phyloP scores from a whole-genome alignment of 2,888 invertebrate genomes.

The Chrysolina americana region DNA sequence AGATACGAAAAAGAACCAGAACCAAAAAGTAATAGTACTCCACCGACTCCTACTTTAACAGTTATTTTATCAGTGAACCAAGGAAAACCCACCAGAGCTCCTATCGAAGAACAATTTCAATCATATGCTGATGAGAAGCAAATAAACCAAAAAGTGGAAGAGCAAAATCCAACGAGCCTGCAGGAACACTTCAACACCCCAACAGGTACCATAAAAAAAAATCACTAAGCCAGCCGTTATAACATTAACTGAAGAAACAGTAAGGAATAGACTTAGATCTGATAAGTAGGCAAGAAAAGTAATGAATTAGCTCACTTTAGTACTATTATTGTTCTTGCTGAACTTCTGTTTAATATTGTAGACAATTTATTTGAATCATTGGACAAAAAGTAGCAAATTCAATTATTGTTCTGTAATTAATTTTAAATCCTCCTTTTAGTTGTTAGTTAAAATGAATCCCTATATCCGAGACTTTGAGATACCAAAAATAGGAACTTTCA shows the following conservation, averaged over 20 bases:
- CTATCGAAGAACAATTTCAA: conserved; percentile 1
- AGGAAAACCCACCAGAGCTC: not conserved
- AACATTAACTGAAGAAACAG: not conserved
- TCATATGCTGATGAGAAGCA: not conserved
- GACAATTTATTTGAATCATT: too few species aligned
- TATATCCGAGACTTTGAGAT: too few species aligned
- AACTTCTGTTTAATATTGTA: too few species aligned
- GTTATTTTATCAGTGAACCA: not conserved
- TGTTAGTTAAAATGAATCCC: too few species aligned
- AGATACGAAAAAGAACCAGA: not conserved
- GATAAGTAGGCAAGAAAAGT: not conserved
- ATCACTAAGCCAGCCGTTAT: not conserved
- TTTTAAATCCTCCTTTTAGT: too few species aligned
- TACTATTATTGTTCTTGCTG: too few species aligned
- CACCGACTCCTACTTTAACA: not conserved
- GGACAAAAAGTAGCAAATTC: too few species aligned
- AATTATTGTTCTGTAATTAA: too few species aligned
- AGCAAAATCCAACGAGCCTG: not conserved
- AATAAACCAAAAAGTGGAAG: not conserved
- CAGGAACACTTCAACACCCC: conserved; percentile 11
- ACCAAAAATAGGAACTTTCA: too few species aligned
- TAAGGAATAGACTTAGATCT: not conserved
- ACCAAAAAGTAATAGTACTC: not conserved
- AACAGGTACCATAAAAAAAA: conserved; percentile 1
- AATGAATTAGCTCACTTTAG: too few species aligned